These are phyloP conservation scores for Percina caprodes DNA, from an alignment of 2,113 vertebrate species.

Conservation along the genomic window DNA sequence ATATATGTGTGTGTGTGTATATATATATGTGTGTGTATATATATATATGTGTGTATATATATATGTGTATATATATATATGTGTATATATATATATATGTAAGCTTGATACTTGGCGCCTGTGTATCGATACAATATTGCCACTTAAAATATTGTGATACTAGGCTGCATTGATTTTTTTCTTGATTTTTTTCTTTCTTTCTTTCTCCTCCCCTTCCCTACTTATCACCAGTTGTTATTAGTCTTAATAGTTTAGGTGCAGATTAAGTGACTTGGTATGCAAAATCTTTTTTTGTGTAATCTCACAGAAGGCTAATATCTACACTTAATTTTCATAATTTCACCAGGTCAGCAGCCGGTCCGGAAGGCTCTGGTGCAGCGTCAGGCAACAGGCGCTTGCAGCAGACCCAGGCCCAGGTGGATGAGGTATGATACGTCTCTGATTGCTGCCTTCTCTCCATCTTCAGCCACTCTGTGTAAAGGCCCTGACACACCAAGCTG, in stretches of 20 bases:
- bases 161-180: no score
- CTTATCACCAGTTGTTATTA: neutral
- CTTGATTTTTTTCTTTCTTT: no score
- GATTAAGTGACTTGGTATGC: neutral
- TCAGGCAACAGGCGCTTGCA: slow-evolving; percentile 86
- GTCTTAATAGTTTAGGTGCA: neutral
- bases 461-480: slow-evolving; percentile 9
- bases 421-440: slow-evolving; percentile 79
- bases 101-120: no score
- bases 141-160: no score
- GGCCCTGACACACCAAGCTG: no score
- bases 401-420: slow-evolving; percentile 88
- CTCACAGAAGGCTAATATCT: slow-evolving; percentile 12
- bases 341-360: slow-evolving; percentile 73
- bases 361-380: slow-evolving; percentile 76
- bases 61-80: no score
- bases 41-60: no score
- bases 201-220: no score
- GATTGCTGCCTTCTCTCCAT: neutral
- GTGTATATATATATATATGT: no score
- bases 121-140: no score
- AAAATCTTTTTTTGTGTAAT: neutral
- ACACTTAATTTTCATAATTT: slow-evolving; percentile 17
- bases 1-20: no score
- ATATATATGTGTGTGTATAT: no score